Evolutionary conservation across 1,140 invertebrate species (phyloP).

Genomic region (Eupristina koningsbergeri): DNA sequence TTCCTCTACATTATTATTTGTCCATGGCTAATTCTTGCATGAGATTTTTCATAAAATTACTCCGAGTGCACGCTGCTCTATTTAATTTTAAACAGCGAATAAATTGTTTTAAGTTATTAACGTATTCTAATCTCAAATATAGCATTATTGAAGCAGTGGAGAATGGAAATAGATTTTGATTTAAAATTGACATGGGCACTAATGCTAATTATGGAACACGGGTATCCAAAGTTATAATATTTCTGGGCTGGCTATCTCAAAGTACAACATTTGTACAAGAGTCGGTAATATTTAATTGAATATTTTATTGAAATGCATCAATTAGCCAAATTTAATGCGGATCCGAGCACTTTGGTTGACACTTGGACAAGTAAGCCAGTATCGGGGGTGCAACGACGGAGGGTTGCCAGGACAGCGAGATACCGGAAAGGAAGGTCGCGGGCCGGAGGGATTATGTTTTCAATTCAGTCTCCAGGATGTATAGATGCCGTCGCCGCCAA

Average conservation of each 20-base stretch:
- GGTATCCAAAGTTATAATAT: slow-evolving; percentile 12
- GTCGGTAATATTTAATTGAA: not conserved
- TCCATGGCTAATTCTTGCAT: not conserved
- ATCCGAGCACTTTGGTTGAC: not conserved
- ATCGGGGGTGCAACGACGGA: no score
- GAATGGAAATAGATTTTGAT: not conserved
- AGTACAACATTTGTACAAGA: not conserved
- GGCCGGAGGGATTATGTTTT: no score
- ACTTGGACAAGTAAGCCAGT: not conserved
- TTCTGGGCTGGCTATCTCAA: not conserved
- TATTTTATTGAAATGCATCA: slow-evolving; percentile 3
- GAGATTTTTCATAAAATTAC: not conserved
- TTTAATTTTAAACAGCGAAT: not conserved
- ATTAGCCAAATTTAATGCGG: slow-evolving; percentile 36
- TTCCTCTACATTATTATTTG: not conserved
- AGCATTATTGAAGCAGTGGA: not conserved
- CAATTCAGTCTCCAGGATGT: no score
- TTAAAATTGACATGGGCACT: not conserved
- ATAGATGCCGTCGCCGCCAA: no score
- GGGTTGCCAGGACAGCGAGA: no score
- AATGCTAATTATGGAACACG: slow-evolving; percentile 14
- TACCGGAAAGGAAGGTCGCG: no score
- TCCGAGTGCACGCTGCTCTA: no score
- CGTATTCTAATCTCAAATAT: not conserved
- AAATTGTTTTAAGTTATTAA: not conserved